Base-by-base conservation (phyloP, 2,113 vertebrate species). In the Macaca mulatta region DNA sequence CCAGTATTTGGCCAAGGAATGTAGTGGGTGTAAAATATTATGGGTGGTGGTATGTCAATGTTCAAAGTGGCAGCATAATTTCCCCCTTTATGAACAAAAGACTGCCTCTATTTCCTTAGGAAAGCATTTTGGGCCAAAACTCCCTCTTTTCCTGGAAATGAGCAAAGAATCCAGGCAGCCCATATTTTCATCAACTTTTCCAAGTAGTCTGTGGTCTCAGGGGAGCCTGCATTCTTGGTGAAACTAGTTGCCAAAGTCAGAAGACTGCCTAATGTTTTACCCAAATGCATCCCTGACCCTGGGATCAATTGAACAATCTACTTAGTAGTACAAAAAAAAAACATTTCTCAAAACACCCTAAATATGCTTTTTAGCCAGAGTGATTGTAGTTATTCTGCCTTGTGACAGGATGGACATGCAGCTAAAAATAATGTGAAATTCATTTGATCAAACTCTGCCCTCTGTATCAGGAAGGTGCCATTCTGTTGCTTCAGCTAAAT, bases 391-490 rank as follows among this genome's bases (percentile, higher is more conserved):
- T 92, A 84, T 93, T 94, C 30, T 84, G 30, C 43, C 23, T 80
- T 64, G 40, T 64, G 52, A 89, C 55, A 61, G 80, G 35, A 92
- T 79, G 13, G 35, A 91, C 77, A 17, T 84, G 8, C 20, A 87
- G 75, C 75, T 94, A 87, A 97, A 96, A 95, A 92, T 87, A 95
- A 93, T 40, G 40, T 17, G 20, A 74, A 77, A 79, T 85, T 74
- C 83, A 38, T 94, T 87, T 96, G 89, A 72, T 55, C 20, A 50
- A 93, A 93, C 25, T 81, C 70, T 57, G n/a, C 16, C 69, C 9
- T 93, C 82, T 8, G 35, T 27, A 48, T 43, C 57, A 78, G 32
- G 50, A 97, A 93, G 79, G 61, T 80, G 23, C 3, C 40, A 89
- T 90, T 84, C 59, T 93, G 43, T 55, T 87, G 32, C 55, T 83